phyloP scores from a whole-genome alignment of 2,113 vertebrate genomes.

The Sminthopsis crassicaudata region DNA sequence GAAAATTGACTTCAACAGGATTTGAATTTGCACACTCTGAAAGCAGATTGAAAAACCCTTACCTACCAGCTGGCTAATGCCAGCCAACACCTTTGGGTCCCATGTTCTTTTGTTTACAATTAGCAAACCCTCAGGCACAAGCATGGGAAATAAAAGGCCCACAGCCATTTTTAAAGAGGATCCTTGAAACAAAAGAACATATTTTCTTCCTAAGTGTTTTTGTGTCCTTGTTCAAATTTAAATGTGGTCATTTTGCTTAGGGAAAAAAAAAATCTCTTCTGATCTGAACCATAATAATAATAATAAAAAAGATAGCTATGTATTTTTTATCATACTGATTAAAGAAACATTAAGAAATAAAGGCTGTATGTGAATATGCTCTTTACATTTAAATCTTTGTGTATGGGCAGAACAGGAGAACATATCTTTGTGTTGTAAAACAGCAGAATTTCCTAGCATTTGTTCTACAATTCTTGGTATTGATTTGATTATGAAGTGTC shows the following conservation, averaged over 20 bases:
- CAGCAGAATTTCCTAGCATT: background rate
- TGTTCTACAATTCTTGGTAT: background rate
- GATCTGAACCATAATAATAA: background rate
- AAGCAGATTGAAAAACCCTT: background rate
- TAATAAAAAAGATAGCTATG: background rate
- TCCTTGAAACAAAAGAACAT: background rate
- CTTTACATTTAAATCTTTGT: background rate
- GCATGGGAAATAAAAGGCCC: background rate
- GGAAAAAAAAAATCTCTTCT: background rate
- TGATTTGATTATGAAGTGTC: background rate
- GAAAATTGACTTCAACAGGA: background rate
- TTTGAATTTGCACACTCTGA: background rate
- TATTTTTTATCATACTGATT: conserved; percentile 1
- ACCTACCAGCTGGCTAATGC: background rate
- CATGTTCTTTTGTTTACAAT: background rate
- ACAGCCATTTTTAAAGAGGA: background rate
- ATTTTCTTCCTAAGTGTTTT: background rate
- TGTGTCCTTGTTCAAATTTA: background rate
- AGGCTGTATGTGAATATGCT: background rate
- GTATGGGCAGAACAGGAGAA: background rate
- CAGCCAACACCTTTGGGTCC: background rate
- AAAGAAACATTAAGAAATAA: background rate
- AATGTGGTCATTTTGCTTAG: background rate
- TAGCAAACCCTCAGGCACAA: background rate
- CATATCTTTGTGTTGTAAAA: background rate